Conservation (phyloP, 2,113 vertebrate genomes). For the Haemorhous mexicanus region DNA sequence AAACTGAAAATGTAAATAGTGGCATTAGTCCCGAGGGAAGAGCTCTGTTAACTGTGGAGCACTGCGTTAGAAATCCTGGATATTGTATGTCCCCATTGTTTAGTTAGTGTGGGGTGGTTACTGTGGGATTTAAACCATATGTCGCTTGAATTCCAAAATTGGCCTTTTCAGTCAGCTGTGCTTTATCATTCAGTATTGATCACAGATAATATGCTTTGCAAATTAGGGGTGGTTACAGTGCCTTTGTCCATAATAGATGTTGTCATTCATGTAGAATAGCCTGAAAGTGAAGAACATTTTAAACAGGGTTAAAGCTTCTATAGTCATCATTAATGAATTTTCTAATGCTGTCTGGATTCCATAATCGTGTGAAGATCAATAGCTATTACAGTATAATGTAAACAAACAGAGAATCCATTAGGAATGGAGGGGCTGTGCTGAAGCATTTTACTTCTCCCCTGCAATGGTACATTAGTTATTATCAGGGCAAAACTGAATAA, state of each 20-base stretch:
- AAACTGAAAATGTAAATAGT: conserved; percentile 68
- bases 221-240: conserved; percentile 70
- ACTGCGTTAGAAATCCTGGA: conserved; percentile 43
- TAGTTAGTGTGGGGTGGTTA: not conserved
- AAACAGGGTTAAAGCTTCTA: conserved; percentile 48
- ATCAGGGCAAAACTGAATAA: conserved; percentile 18
- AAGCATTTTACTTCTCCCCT: conserved; percentile 49
- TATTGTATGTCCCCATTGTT: conserved; percentile 54
- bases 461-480: not conserved
- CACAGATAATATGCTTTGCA: conserved; percentile 67
- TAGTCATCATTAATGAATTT: conserved; percentile 63
- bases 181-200: conserved; percentile 57
- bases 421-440: not conserved
- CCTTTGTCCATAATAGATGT: conserved; percentile 60
- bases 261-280: conserved; percentile 61
- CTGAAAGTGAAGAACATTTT: conserved; percentile 60
- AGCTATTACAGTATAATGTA: conserved; percentile 55
- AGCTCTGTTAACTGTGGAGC: conserved; percentile 52
- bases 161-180: conserved; percentile 45
- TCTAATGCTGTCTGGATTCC: conserved; percentile 51
- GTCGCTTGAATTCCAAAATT: conserved; percentile 59
- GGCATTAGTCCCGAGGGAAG: conserved; percentile 30
- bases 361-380: conserved; percentile 55
- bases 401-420: conserved; percentile 59
- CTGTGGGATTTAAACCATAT: conserved; percentile 68